Base-by-base conservation (phyloP, 1,140 invertebrate species). In the silkworm (Bombyx mori) region DNA sequence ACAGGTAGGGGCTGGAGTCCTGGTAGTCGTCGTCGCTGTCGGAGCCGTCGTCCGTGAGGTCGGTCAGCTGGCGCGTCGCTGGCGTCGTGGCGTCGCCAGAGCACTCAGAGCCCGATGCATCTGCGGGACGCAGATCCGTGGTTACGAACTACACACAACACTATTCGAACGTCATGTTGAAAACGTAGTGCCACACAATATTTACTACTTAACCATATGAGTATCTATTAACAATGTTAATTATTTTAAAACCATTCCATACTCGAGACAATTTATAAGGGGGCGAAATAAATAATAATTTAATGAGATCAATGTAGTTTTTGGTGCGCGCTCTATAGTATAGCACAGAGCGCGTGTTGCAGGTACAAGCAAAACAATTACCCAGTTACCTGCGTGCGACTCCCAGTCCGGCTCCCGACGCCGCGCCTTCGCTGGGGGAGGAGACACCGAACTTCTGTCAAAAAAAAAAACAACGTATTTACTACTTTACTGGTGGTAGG, bases 381-480 rank as follows among this genome's bases (percentile, higher is more conserved):
- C 82, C 83, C 77, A 86, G 80, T 86, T 86, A 86, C 83, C 83
- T 86, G 77, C 82, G 64, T 82, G 74, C 35, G 75, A 69, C 52
- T 84, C 83, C 76, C 80, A 83, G 7, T 75, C 56, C 5, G 64
- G 53, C 46, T 84, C 84, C 63, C 74, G 79, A n/a, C 83, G 76
- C 0, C 84, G 77, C 46, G 82, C 71, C 67, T 87, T 87, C 0
- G 81, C 68, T 43, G 84, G 84, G 35, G 84, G 84, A 8, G 84
- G 82, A 0, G 84, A 87, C 6, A 68, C 65, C 0, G 80, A 85
- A 2, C 73, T 73, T 64, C 82, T 82, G 68, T n/a, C 44, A 52
- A 56, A 53, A 66, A 54, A 66, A 69, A 69, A n/a, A 44, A 56
- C 12, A 46, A 18, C 12, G 12, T 18, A 18, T 18, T 18, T 18